Evolutionary conservation across 1,140 invertebrate species (phyloP).

Genomic region (Drosophila pallidifrons): DNA sequence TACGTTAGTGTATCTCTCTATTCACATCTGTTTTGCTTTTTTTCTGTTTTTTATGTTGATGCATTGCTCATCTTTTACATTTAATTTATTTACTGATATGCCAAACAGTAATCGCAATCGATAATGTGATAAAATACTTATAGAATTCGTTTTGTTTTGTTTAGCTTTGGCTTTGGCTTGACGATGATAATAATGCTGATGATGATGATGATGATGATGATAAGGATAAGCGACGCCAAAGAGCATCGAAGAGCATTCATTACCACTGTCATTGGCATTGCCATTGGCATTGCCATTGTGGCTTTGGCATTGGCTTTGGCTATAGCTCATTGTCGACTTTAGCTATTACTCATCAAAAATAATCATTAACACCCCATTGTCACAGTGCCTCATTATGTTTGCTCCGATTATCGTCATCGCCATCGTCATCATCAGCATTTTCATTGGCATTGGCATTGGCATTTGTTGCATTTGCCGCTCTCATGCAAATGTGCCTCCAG

Average conservation of each 20-base stretch:
- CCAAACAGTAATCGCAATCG: conserved; percentile 70
- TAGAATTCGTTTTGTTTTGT: conserved; percentile 42
- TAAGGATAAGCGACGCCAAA: conserved; percentile 37
- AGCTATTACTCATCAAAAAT: conserved; percentile 36
- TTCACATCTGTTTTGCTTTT: neutral
- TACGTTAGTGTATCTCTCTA: neutral
- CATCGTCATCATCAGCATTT: conserved; percentile 1
- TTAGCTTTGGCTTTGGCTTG: conserved; percentile 7
- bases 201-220: neutral
- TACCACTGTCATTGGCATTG: conserved; percentile 20
- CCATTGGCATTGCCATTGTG: neutral
- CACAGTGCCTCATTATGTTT: conserved; percentile 23
- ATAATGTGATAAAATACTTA: conserved; percentile 76
- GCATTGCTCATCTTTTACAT: conserved; percentile 50
- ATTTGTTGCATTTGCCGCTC: conserved; percentile 18
- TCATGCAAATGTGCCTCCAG: neutral
- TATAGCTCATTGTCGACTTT: conserved; percentile 1
- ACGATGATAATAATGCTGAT: conserved; percentile 23
- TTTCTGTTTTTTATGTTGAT: conserved; percentile 10
- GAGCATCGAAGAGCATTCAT: conserved; percentile 6
- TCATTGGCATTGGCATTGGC: conserved; percentile 4
- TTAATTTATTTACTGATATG: conserved; percentile 70
- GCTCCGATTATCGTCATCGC: neutral
- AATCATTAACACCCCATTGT: conserved; percentile 37
- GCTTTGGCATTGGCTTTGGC: neutral